Percentiles rank a stretch among this genome's conserved stretches.
Evolutionary conservation across 2,888 invertebrate genomes (phyloP).

Genomic region (Meliscaeva auricollis): DNA sequence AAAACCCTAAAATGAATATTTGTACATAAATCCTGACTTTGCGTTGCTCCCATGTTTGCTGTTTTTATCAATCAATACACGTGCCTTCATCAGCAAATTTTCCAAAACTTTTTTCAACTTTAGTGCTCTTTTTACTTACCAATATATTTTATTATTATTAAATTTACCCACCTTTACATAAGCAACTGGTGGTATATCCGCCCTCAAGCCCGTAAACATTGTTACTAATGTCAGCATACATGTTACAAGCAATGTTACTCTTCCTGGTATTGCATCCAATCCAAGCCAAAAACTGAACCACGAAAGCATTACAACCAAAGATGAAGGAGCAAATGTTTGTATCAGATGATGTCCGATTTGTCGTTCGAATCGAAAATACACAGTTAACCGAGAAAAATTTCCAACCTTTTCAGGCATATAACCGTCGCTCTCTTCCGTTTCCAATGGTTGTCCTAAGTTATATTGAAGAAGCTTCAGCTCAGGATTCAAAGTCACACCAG

Average conservation of each 20-base stretch:
- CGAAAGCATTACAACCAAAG: conserved; percentile 92
- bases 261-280: conserved; percentile 92
- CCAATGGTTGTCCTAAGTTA: conserved; percentile 89
- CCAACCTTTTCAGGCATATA: conserved; percentile 92
- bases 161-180: conserved; percentile 90
- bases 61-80: no score
- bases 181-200: conserved; percentile 93
- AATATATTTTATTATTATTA: no score
- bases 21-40: no score
- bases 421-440: conserved; percentile 89
- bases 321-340: conserved; percentile 93
- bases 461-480: conserved; percentile 92
- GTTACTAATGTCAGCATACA: conserved; percentile 94
- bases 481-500: conserved; percentile 91
- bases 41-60: no score
- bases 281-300: conserved; percentile 96
- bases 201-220: conserved; percentile 92
- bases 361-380: conserved; percentile 92
- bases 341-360: conserved; percentile 94
- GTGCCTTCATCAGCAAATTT: no score
- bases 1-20: no score
- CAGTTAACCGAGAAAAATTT: conserved; percentile 91
- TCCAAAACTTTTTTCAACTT: no score
- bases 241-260: conserved; percentile 92
- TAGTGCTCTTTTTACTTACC: no score